These are phyloP conservation scores for Drosophila prosaltans DNA, from an alignment of 1,140 invertebrate species.

Conservation along the genomic window DNA sequence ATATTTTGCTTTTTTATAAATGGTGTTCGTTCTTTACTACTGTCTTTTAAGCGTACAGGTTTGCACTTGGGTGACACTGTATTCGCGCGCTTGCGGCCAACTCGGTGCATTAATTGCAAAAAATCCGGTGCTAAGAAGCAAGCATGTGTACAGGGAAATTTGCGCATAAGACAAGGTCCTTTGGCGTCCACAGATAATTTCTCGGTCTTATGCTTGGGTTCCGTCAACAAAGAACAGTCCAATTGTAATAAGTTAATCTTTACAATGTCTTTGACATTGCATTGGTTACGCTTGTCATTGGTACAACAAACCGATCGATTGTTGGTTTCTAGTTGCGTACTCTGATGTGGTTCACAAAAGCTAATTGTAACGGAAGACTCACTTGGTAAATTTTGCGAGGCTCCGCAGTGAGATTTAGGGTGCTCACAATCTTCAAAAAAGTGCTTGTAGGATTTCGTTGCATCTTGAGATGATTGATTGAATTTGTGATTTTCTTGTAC, in stretches of 20 bases:
- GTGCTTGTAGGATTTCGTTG: too few species aligned
- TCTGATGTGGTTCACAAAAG: not conserved
- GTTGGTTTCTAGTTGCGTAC: not conserved
- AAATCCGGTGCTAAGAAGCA: slow-evolving; percentile 35
- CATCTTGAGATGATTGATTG: too few species aligned
- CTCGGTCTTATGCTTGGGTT: not conserved
- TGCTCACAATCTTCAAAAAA: not conserved
- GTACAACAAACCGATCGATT: not conserved
- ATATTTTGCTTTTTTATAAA: not conserved
- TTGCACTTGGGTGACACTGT: not conserved
- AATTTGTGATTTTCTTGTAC: not conserved
- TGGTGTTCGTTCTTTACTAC: too few species aligned
- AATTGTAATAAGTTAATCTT: not conserved
- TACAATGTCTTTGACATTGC: not conserved
- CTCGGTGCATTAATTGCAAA: slow-evolving; percentile 45
- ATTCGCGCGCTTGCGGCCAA: slow-evolving; percentile 31
- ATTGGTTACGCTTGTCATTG: not conserved
- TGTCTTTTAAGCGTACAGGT: not conserved
- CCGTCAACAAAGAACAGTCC: not conserved
- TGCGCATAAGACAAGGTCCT: not conserved
- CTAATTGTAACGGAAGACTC: not conserved
- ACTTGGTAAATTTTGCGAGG: not conserved
- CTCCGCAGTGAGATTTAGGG: not conserved
- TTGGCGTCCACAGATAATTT: not conserved
- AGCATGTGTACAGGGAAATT: not conserved